Base-by-base conservation (phyloP, 2,888 invertebrate species). In the Drosophila silvestris region DNA sequence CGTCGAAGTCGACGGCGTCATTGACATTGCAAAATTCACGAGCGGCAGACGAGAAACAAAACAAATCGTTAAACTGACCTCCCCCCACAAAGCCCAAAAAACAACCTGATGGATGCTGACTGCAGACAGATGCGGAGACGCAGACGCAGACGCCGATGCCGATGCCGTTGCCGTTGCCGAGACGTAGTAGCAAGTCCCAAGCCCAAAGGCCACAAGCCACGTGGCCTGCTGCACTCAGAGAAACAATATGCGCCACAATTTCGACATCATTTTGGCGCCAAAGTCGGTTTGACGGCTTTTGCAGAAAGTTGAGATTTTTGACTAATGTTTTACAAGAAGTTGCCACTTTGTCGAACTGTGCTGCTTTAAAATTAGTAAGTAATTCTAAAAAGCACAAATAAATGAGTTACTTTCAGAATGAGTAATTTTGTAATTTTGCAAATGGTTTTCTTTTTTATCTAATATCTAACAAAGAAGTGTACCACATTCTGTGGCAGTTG, bases 21-120 rank as follows among this genome's bases (percentile, higher is more conserved):
- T 85, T 85, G 85, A 85, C 85, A 85, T 85, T 85, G 85, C 88
- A 74, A 89, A 89, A 84, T 82, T 89, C 74, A 80, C 71, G 72
- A 77, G 75, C 72, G 56, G 63, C 78, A 72, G 82, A 74, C 83
- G 72, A 75, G 69, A 78, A 75, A 47, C 47, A 47, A 47, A 85
- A 90, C 89, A 86, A 86, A 90, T 90, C 90, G 90, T 85, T 77
- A 85, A 85, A 78, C 78, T 74, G 70, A 71, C 72, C 68, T 33
- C 62, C 26, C 70, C 44, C 32, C 58, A 16, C 12, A 12, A 26
- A 56, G 37, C 50, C 37, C 28, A 39, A 71, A 65, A 65, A 65
- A 70, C 83, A 78, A 81, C 77, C 81, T 79, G 77, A 73, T 77
- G 77, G 85, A 77, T 81, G 83, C 82, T 82, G 83, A 33, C 75